These are phyloP conservation scores for Tachysurus vachellii DNA, from an alignment of 2,113 vertebrate genomes.

Conservation along the genomic window DNA sequence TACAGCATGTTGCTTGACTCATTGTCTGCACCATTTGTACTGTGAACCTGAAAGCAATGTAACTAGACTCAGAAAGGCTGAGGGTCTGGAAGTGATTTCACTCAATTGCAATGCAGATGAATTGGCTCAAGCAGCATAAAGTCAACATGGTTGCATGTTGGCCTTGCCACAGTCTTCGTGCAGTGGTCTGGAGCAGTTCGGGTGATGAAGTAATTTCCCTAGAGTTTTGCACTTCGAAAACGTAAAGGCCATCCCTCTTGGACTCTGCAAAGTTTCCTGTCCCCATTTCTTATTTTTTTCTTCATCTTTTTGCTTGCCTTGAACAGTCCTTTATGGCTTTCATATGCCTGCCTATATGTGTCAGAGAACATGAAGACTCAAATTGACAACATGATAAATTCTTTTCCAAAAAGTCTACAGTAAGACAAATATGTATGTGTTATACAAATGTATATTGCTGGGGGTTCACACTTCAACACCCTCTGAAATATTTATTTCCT, in stretches of 20 bases:
- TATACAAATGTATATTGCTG: not conserved
- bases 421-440: not conserved
- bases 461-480: constrained; percentile 26
- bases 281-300: constrained; percentile 24
- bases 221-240: constrained; percentile 80
- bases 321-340: constrained; percentile 74
- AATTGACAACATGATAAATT: not conserved
- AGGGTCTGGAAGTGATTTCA: constrained; percentile 87
- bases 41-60: constrained; percentile 66
- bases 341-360: constrained; percentile 65
- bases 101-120: constrained; percentile 80
- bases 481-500: constrained; percentile 23
- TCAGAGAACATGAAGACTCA: constrained; percentile 19
- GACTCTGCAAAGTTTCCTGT: constrained; percentile 34
- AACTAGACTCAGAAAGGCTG: constrained; percentile 69
- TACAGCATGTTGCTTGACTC: constrained; percentile 5
- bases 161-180: constrained; percentile 71
- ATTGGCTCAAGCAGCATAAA: constrained; percentile 81
- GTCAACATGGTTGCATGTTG: constrained; percentile 80
- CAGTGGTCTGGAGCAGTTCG: constrained; percentile 72
- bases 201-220: constrained; percentile 88
- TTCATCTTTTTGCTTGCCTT: constrained; percentile 48
- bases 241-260: constrained; percentile 63
- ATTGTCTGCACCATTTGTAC: constrained; percentile 36
- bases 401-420: not conserved